phyloP scores from a whole-genome alignment of 2,888 invertebrate species.

The Sphaerophoria rueppellii region DNA sequence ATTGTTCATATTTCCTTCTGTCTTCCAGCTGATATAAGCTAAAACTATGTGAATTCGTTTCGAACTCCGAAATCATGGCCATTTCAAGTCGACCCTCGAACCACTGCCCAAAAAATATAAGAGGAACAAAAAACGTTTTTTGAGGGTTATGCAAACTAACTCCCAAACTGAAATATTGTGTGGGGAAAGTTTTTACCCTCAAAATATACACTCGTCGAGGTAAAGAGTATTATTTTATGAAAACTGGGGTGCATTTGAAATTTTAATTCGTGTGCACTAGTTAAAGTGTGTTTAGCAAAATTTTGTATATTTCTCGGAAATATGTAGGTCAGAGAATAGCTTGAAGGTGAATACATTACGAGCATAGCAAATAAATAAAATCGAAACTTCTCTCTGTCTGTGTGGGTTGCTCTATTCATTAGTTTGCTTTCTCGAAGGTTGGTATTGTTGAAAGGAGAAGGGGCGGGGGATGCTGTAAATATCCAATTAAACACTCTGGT shows the following conservation, averaged over 20 bases:
- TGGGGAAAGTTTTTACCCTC: neutral
- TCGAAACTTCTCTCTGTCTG: neutral
- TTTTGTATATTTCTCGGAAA: neutral
- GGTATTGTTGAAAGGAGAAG: too few relatives aligned
- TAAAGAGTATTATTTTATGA: neutral
- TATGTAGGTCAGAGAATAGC: constrained; percentile 13
- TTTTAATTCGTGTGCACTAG: constrained; percentile 34
- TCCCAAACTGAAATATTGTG: constrained; percentile 2
- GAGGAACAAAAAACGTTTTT: constrained; percentile 10
- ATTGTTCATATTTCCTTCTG: constrained; percentile 50
- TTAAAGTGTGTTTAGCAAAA: constrained; percentile 14
- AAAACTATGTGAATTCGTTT: constrained; percentile 22
- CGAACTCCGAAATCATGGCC: constrained; percentile 23
- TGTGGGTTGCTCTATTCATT: too few relatives aligned
- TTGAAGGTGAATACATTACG: constrained; percentile 9
- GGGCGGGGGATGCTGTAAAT: too few relatives aligned
- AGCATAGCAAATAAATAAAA: neutral
- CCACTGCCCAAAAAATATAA: too few relatives aligned
- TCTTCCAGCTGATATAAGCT: constrained; percentile 10
- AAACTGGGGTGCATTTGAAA: constrained; percentile 24
- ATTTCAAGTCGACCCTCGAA: constrained; percentile 5
- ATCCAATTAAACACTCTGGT: too few relatives aligned
- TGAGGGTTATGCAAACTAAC: constrained; percentile 12
- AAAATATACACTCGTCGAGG: neutral
- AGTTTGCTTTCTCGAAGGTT: too few relatives aligned